Evolutionary conservation across 2,113 vertebrate species (phyloP).

Genomic region (Tinamus guttatus): DNA sequence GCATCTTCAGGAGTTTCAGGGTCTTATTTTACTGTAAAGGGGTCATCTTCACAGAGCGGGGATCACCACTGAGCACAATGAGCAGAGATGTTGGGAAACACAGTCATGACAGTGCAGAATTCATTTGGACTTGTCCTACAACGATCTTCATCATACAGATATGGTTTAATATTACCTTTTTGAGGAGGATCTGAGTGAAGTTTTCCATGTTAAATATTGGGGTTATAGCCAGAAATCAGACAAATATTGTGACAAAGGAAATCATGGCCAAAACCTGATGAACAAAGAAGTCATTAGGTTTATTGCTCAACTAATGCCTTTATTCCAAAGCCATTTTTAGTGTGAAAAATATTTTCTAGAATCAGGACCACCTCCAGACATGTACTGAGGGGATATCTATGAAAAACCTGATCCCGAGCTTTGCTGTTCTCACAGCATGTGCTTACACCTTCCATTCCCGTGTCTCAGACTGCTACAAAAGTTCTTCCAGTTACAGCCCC

Average conservation of each 20-base stretch:
- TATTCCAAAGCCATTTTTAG: background rate
- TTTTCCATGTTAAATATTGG: background rate
- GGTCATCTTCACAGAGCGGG: background rate
- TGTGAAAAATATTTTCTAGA: background rate
- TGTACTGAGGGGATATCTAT: background rate
- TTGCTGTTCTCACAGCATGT: background rate
- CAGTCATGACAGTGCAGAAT: background rate
- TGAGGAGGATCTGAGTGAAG: background rate
- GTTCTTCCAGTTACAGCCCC: background rate
- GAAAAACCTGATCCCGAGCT: background rate
- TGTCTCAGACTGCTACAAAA: background rate
- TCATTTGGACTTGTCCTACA: background rate
- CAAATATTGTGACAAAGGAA: background rate
- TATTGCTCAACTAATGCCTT: background rate
- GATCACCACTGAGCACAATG: background rate
- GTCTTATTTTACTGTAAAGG: accelerated
- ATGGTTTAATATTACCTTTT: background rate
- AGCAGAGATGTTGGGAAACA: background rate
- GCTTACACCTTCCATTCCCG: background rate
- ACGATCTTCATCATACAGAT: background rate
- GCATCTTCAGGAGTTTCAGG: background rate
- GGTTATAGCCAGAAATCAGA: background rate
- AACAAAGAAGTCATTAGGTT: background rate
- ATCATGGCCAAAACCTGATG: background rate
- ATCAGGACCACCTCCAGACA: background rate